Evolutionary conservation across 2,797 vertebrate genomes (phyloP).

Genomic region (Urocyon cinereoargenteus): DNA sequence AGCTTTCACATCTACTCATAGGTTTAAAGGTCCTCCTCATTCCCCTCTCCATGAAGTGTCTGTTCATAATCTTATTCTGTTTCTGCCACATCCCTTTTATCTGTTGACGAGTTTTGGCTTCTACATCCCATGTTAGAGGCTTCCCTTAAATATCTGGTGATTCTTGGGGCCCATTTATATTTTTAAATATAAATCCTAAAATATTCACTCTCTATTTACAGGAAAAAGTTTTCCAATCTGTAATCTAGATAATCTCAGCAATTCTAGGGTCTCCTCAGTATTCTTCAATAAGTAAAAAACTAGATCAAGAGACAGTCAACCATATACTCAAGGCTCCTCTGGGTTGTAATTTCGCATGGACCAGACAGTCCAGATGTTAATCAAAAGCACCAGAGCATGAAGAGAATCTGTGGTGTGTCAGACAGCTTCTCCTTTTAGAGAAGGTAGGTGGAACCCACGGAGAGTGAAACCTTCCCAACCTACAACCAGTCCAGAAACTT

Average conservation of each 20-base stretch:
- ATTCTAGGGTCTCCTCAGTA: background rate
- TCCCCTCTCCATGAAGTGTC: background rate
- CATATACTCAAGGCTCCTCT: background rate
- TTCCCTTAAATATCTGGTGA: background rate
- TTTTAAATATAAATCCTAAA: background rate
- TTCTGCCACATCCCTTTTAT: background rate
- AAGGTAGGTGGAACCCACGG: background rate
- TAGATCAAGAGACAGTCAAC: background rate
- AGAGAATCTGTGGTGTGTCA: accelerated
- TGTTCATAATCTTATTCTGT: background rate
- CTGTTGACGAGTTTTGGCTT: background rate
- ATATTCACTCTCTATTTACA: background rate
- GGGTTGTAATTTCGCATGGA: background rate
- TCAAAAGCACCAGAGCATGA: background rate
- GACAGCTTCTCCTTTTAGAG: background rate
- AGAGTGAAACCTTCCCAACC: too few species aligned
- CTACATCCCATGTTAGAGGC: background rate
- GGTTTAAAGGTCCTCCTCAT: background rate
- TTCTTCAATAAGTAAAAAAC: background rate
- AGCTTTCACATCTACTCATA: background rate
- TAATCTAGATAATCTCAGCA: background rate
- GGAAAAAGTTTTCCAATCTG: background rate
- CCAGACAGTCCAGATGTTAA: background rate
- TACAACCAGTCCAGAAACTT: background rate
- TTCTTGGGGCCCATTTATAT: background rate